These are phyloP conservation scores for Eristalis pertinax DNA, from an alignment of 2,888 invertebrate species.

Conservation along the genomic window DNA sequence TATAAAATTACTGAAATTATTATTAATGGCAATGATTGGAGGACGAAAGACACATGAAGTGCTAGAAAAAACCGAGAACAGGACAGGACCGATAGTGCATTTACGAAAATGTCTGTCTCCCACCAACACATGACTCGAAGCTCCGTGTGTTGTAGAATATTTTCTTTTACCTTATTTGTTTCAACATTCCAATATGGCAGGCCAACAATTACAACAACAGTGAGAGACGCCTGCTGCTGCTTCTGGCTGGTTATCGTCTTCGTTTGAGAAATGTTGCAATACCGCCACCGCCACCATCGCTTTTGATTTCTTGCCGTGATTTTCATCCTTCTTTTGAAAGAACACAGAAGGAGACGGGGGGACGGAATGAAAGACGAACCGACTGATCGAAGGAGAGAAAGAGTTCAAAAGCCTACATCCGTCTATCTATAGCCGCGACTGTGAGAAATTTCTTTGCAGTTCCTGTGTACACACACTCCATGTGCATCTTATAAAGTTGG, in stretches of 20 bases:
- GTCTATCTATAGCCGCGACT: slow-evolving; percentile 5
- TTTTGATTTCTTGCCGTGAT: slow-evolving; percentile 52
- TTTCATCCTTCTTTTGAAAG: slow-evolving; percentile 31
- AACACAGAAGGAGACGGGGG: neutral
- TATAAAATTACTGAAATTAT: slow-evolving; percentile 47
- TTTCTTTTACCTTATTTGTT: slow-evolving; percentile 42
- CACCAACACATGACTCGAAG: slow-evolving; percentile 6
- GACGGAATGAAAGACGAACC: neutral
- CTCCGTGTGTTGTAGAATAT: slow-evolving; percentile 1
- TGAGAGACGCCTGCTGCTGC: slow-evolving; percentile 33
- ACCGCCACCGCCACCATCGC: slow-evolving; percentile 45
- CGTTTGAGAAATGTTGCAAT: slow-evolving; percentile 45
- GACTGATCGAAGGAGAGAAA: neutral
- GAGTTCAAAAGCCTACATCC: slow-evolving; percentile 10
- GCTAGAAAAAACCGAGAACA: slow-evolving; percentile 44
- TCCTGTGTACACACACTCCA: slow-evolving; percentile 2
- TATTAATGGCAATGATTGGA: slow-evolving; percentile 28
- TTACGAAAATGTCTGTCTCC: slow-evolving; percentile 31
- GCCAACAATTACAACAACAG: slow-evolving; percentile 45
- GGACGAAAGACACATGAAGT: slow-evolving; percentile 24
- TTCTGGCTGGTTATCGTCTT: slow-evolving; percentile 32
- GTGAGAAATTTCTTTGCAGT: slow-evolving; percentile 16
- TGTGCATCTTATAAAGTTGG: slow-evolving; percentile 42
- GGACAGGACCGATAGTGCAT: slow-evolving; percentile 36
- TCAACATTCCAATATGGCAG: slow-evolving; percentile 60